Conservation (phyloP, 2,797 vertebrate species). For the Gila robusta region DNA sequence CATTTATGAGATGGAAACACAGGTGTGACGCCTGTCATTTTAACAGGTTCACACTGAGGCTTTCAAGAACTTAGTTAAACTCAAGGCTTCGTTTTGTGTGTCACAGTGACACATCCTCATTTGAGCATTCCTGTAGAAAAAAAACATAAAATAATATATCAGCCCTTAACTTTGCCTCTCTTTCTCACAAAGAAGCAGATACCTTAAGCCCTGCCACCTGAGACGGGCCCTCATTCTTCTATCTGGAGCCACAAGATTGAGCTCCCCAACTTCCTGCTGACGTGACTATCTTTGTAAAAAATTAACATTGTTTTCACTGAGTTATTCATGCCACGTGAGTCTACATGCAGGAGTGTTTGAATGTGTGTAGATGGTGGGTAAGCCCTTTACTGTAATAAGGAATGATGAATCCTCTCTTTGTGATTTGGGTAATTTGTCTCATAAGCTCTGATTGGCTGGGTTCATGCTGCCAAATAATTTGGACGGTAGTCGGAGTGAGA, state of each 20-base stretch:
- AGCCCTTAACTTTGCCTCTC: conserved; percentile 63
- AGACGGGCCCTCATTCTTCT: conserved; percentile 35
- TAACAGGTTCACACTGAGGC: conserved; percentile 44
- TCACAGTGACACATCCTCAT: conserved; percentile 46
- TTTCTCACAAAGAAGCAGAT: conserved; percentile 44
- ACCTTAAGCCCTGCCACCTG: conserved; percentile 48
- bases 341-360: conserved; percentile 56
- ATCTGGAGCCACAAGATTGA: conserved; percentile 19
- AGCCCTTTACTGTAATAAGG: conserved; percentile 65
- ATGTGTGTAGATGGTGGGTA: conserved; percentile 62
- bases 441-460: conserved; percentile 40
- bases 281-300: conserved; percentile 25
- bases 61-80: conserved; percentile 27
- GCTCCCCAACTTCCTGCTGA: conserved; percentile 11
- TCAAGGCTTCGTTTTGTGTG: conserved; percentile 48
- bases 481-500: conserved; percentile 27
- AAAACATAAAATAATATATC: conserved; percentile 50
- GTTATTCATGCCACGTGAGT: conserved; percentile 47
- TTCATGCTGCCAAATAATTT: conserved; percentile 45
- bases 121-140: conserved; percentile 56
- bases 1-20: conserved; percentile 37
- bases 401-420: conserved; percentile 37
- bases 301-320: conserved; percentile 29
- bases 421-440: conserved; percentile 24
- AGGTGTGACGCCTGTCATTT: neutral